phyloP scores from a whole-genome alignment of 1,140 invertebrate genomes.

The Aphidius ervi region DNA sequence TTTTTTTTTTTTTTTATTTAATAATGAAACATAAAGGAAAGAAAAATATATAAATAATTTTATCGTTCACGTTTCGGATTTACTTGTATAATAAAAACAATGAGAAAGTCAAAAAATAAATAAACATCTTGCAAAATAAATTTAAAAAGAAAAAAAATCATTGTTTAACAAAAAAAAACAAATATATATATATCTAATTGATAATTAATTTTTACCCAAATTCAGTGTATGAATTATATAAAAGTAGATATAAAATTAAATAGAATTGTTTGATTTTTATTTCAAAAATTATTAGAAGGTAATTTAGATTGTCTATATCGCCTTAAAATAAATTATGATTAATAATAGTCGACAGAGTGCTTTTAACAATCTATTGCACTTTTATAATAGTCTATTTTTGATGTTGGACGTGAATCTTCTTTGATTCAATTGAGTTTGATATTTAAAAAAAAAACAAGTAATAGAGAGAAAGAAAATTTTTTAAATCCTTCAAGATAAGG shows the following conservation, averaged over 20 bases:
- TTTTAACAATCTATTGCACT: constrained; percentile 42
- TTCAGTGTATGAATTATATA: too few species aligned
- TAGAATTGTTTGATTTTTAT: neutral
- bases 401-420: constrained; percentile 48
- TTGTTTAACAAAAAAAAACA: neutral
- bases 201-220: neutral
- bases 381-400: constrained; percentile 51
- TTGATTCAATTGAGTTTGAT: constrained; percentile 32
- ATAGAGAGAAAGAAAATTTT: constrained; percentile 19
- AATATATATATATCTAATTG: neutral
- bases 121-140: constrained; percentile 1
- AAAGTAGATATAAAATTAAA: too few species aligned
- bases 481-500: neutral
- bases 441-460: constrained; percentile 9
- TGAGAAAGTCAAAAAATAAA: constrained; percentile 8
- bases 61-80: constrained; percentile 20
- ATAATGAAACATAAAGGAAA: too few species aligned
- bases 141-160: constrained; percentile 3
- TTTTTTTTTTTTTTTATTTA: too few species aligned
- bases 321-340: constrained; percentile 3
- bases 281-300: neutral
- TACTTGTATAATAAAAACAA: constrained; percentile 4
- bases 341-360: constrained; percentile 37
- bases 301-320: neutral
- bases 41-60: neutral